Percentiles rank a stretch among this genome's conserved stretches.
phyloP scores from a whole-genome alignment of 2,113 vertebrate genomes.

The Syngnathus scovelli region DNA sequence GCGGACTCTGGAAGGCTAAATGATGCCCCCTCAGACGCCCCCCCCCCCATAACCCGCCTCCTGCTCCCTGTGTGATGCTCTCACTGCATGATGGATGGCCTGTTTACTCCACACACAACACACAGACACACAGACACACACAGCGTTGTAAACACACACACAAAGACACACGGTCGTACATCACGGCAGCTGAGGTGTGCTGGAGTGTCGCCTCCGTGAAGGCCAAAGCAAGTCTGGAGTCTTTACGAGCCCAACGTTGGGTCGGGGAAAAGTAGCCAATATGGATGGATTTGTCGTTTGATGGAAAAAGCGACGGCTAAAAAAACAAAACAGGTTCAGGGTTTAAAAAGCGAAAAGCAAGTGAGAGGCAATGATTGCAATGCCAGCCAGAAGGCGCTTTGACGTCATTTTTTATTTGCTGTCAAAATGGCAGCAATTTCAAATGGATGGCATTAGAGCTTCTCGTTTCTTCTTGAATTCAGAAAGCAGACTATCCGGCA shows the following conservation, averaged over 20 bases:
- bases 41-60: conserved; percentile 41
- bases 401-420: too few species aligned
- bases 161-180: conserved; percentile 20
- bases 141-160: conserved; percentile 22
- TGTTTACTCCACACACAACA: conserved; percentile 39
- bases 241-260: neutral
- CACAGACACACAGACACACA: conserved; percentile 11
- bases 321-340: neutral
- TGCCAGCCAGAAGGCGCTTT: too few species aligned
- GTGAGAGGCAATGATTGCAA: too few species aligned
- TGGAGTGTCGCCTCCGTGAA: neutral
- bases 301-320: too few species aligned
- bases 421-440: too few species aligned
- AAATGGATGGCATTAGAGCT: too few species aligned
- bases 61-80: conserved; percentile 53
- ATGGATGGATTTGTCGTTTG: too few species aligned
- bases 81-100: conserved; percentile 60
- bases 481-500: too few species aligned
- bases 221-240: conserved; percentile 1
- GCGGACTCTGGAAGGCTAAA: conserved; percentile 3
- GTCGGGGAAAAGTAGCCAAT: neutral
- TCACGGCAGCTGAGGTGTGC: conserved; percentile 1
- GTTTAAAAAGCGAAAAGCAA: neutral
- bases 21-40: neutral
- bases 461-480: too few species aligned